phyloP scores from a whole-genome alignment of 2,797 vertebrate genomes.

The Pteronotus mesoamericanus region DNA sequence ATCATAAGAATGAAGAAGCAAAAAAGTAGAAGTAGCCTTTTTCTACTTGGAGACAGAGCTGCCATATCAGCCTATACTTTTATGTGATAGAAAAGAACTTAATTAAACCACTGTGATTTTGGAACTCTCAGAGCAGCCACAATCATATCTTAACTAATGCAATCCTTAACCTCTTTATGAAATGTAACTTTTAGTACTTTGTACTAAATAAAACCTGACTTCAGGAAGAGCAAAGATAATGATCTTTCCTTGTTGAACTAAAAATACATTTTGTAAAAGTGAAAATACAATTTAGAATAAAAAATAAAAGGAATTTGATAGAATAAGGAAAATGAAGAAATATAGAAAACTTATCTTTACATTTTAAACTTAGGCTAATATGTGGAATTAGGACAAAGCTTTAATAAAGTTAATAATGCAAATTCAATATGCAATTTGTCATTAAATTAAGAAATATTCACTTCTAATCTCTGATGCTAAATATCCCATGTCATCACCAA shows the following conservation, averaged over 20 bases:
- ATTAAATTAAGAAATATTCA: neutral
- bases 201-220: neutral
- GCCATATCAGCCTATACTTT: neutral
- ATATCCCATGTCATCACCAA: neutral
- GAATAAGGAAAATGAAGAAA: neutral
- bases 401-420: neutral
- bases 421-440: neutral
- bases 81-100: neutral
- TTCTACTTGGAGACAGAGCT: neutral
- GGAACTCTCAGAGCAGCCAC: neutral
- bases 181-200: neutral
- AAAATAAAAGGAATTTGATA: neutral
- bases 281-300: neutral
- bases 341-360: neutral
- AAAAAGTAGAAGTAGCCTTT: neutral
- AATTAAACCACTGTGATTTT: neutral
- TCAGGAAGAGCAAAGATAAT: neutral
- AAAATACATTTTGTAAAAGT: neutral
- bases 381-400: neutral
- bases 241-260: neutral
- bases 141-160: neutral
- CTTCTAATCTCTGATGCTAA: neutral
- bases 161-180: neutral
- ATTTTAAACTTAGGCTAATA: neutral
- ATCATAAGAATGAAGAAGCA: neutral